A percentile compares a stretch with the other conserved stretches of the same genome.
phyloP scores from a whole-genome alignment of 37 sponge, comb jelly and placozoan species.

The Aphrocallistes beatrix region DNA sequence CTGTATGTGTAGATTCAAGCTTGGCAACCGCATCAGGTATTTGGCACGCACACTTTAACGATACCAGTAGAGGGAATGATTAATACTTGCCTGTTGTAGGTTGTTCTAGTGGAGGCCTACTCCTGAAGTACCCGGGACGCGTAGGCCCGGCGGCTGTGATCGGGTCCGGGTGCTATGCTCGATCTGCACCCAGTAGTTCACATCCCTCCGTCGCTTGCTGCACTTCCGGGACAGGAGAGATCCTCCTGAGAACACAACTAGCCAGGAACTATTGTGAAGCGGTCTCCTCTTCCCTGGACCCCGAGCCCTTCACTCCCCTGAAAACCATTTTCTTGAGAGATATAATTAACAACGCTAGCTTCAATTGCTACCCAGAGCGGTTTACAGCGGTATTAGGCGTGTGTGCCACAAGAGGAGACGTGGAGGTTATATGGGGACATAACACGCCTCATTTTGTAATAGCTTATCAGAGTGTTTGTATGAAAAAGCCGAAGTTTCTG shows the following conservation, averaged over 20 bases:
- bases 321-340: background rate
- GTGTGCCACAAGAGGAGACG: background rate
- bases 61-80: too few species aligned
- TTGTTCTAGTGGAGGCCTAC: background rate
- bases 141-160: slow-evolving; percentile 5
- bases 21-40: background rate
- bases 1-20: background rate
- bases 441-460: background rate
- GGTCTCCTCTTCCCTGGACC: background rate
- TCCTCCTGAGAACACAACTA: background rate
- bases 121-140: background rate
- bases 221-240: background rate
- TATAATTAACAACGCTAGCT: background rate
- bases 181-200: background rate
- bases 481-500: background rate
- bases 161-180: background rate
- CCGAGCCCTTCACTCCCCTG: background rate
- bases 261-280: background rate
- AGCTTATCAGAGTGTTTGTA: background rate
- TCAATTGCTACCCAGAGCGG: background rate
- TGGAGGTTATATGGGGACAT: background rate
- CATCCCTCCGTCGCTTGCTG: background rate
- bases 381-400: background rate
- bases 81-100: background rate
- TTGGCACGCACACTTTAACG: too few species aligned